These are phyloP conservation scores for Alligator mississippiensis DNA, from an alignment of 2,113 vertebrate species.

Conservation along the genomic window DNA sequence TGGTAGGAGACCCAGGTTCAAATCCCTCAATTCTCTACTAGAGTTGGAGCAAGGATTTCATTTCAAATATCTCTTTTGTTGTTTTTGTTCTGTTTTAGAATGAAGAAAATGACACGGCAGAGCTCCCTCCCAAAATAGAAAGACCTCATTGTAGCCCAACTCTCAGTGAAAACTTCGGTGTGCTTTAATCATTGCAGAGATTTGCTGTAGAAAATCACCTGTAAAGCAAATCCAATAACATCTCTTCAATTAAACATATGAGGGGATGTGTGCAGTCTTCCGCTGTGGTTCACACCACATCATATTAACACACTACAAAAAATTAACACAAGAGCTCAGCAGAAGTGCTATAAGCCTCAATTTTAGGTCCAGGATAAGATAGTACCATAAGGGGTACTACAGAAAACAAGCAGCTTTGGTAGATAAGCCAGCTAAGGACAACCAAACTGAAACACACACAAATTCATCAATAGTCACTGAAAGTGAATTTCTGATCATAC, in stretches of 20 bases:
- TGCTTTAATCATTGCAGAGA: not conserved
- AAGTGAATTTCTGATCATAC: not conserved
- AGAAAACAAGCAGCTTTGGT: conserved; percentile 3
- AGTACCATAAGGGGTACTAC: not conserved
- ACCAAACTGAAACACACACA: not conserved
- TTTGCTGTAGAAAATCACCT: not conserved
- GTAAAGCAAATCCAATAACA: not conserved
- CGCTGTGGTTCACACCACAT: not conserved
- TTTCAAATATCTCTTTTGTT: too few species aligned
- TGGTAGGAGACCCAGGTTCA: too few species aligned
- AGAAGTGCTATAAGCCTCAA: not conserved
- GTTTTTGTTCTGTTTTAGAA: too few species aligned
- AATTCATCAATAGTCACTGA: not conserved
- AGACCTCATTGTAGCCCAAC: not conserved
- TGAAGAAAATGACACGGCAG: too few species aligned
- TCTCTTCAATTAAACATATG: not conserved
- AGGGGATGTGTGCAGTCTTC: not conserved
- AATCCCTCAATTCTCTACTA: too few species aligned
- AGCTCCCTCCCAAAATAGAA: not conserved
- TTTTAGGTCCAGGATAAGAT: conserved; percentile 20
- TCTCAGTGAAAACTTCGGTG: not conserved
- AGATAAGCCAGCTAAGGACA: not conserved
- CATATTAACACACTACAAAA: conserved; percentile 4
- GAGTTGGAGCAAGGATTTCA: too few species aligned
- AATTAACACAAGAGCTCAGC: conserved; percentile 2